Percentiles rank a stretch among this genome's conserved stretches.
These are phyloP conservation scores for Rhinoraja longicauda DNA, from an alignment of 2,797 vertebrate genomes.

Conservation along the genomic window DNA sequence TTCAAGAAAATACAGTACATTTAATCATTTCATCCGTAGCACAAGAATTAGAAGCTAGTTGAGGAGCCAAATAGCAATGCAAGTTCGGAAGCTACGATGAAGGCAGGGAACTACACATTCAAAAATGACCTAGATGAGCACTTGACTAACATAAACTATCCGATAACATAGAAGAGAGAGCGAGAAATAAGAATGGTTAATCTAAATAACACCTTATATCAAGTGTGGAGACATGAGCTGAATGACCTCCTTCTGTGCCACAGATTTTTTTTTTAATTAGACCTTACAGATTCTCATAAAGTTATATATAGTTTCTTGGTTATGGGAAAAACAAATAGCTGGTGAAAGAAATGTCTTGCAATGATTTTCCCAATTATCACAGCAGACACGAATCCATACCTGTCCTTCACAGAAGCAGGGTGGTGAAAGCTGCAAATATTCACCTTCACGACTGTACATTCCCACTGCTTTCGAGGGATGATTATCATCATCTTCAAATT, in stretches of 20 bases:
- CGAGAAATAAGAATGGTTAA: neutral
- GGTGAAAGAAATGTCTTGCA: neutral
- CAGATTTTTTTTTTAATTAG: too few relatives aligned
- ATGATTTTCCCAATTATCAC: neutral
- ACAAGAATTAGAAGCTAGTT: neutral
- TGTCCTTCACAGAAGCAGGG: constrained; percentile 59
- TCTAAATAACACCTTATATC: neutral
- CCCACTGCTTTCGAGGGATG: constrained; percentile 51
- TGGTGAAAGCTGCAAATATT: constrained; percentile 63
- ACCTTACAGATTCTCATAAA: too few relatives aligned
- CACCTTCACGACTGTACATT: constrained; percentile 69
- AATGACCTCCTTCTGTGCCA: neutral
- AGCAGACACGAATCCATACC: constrained; percentile 46
- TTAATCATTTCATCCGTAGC: neutral
- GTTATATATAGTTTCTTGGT: neutral
- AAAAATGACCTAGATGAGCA: neutral
- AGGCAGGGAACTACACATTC: neutral
- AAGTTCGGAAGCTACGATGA: neutral
- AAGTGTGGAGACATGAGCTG: neutral
- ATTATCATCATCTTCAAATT: constrained; percentile 55
- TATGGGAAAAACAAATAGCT: neutral
- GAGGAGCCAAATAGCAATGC: neutral
- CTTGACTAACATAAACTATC: neutral
- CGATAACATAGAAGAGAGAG: too few relatives aligned
- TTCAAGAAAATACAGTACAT: too few relatives aligned